Evolutionary conservation across 2,797 vertebrate genomes (phyloP), one percentile per base, ranked within the genome.

Genomic region (Cygnus olor): DNA sequence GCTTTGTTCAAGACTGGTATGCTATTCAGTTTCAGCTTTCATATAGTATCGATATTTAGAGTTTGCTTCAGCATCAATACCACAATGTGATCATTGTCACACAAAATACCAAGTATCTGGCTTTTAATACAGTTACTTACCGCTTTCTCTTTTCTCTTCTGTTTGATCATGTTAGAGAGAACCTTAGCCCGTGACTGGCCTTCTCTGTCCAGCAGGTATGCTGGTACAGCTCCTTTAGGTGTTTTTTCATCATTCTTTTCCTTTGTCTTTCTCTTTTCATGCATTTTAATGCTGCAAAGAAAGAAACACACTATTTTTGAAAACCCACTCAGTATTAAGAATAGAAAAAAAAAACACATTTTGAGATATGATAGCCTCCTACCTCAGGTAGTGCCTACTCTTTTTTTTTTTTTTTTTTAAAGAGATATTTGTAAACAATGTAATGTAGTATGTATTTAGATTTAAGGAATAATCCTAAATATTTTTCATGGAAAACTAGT

Each of bases 121-220:
- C 61, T 38, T 56, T 68, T 22, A 56, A 34, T 40, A 54, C 2
- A 56, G 68, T 51, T 88, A 98, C 99, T 99, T 98, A 99, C 99
- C 61, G 99, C 99, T 96, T 99, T 99, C 94, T 99, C 99, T 98
- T 99, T 99, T 94, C 99, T 98, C 97, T 99, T 99, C 97, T 99
- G 99, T 97, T 99, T 99, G 97, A 99, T 99, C 99, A 99, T 99
- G 97, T 99, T 99, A 87, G 99, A 99, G n/a, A 99, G 98, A 71
- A 99, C 99, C 96, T 99, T 99, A 77, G 99, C 99, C 5, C 99
- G 97, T 11, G 98, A 98, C 88, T 99, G 99, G 30, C 99, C 99
- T 83, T 99, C 99, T 98, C 99, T 98, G 98, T 99, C 99, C 94
- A 99, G 96, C 87, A 99, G 97, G 93, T 99, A 99, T 4, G 99